Conservation (phyloP, 2,113 vertebrate genomes). For the Oceanites oceanicus region DNA sequence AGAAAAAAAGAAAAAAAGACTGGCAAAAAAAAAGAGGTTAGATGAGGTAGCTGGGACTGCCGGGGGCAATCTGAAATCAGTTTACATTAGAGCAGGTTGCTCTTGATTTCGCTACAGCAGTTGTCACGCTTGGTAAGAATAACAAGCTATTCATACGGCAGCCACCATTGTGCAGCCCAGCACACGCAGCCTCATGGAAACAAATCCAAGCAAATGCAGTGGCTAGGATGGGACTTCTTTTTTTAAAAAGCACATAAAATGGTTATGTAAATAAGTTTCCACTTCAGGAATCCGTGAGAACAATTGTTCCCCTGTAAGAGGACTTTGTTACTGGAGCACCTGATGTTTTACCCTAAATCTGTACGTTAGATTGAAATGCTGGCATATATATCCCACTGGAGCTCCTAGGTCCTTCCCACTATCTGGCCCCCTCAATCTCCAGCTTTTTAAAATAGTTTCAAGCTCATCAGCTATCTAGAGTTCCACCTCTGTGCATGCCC, state of each 20-base stretch:
- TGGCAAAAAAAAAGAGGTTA: neutral
- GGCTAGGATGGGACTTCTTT: neutral
- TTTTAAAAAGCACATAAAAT: neutral
- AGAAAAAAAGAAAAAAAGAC: neutral
- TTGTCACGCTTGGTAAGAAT: constrained; percentile 43
- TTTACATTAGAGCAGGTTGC: constrained; percentile 67
- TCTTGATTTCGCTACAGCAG: constrained; percentile 39
- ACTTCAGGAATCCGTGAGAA: neutral
- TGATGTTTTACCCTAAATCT: neutral
- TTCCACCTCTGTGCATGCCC: constrained; percentile 21
- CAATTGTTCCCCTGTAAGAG: neutral
- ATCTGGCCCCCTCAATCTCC: neutral
- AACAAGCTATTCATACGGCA: neutral
- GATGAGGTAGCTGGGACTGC: constrained; percentile 25
- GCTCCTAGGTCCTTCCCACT: neutral
- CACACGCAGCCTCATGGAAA: neutral
- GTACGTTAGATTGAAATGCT: neutral
- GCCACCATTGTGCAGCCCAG: neutral
- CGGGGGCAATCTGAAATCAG: constrained; percentile 49
- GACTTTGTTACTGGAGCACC: neutral
- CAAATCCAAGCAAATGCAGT: neutral
- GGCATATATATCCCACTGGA: neutral
- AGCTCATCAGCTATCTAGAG: neutral
- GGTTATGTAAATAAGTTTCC: neutral
- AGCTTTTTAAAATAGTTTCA: neutral